These are phyloP conservation scores for Linurgus olivaceus DNA, from an alignment of 2,797 vertebrate genomes.

Conservation along the genomic window DNA sequence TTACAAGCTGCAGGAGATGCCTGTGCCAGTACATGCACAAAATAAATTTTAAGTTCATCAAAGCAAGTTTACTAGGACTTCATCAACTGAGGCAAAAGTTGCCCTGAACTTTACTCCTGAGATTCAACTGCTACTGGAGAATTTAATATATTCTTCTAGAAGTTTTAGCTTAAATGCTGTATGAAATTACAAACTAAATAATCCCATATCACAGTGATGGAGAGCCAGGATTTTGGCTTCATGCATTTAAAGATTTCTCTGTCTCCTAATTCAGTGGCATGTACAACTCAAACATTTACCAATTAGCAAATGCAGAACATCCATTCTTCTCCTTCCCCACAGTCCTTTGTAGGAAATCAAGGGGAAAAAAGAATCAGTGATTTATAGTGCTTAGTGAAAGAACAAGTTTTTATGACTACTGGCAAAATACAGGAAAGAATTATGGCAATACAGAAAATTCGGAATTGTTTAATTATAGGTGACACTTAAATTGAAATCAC, in stretches of 20 bases:
- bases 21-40: neutral
- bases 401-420: neutral
- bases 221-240: neutral
- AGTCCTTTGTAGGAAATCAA: neutral
- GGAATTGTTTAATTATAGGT: neutral
- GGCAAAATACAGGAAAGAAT: neutral
- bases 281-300: rapidly evolving
- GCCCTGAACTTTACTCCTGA: neutral
- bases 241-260: neutral
- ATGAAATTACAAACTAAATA: neutral
- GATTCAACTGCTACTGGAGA: neutral
- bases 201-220: neutral
- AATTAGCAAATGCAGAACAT: neutral
- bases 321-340: neutral
- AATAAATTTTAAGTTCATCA: neutral
- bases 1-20: neutral
- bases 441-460: neutral
- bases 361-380: neutral
- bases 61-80: neutral
- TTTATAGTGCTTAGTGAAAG: neutral
- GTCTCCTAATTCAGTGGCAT: neutral
- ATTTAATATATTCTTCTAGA: neutral
- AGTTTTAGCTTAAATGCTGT: neutral
- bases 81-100: neutral
- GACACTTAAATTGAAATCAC: neutral